Conservation (phyloP, 2,888 invertebrate genomes). For the Erynnis tages region DNA sequence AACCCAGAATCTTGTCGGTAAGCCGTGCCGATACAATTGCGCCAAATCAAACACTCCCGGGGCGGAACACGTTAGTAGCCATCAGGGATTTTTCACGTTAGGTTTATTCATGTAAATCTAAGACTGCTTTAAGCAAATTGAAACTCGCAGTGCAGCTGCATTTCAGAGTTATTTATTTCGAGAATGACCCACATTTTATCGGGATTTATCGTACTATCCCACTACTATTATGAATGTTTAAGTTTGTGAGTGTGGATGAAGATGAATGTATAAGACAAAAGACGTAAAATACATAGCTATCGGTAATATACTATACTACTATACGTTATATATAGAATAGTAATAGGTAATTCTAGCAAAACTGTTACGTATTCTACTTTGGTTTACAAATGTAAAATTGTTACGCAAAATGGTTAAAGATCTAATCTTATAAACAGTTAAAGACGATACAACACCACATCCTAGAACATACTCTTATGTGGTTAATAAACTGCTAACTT, state of each 20-base stretch:
- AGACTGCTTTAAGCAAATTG: constrained; percentile 36
- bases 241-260: no score
- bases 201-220: no score
- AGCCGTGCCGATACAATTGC: constrained; percentile 53
- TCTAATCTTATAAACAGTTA: no score
- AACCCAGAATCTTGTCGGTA: constrained; percentile 38
- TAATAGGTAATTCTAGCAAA: no score
- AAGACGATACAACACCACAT: background rate
- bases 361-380: no score
- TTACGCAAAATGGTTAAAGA: no score
- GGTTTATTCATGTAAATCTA: constrained; percentile 36
- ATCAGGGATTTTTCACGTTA: constrained; percentile 55
- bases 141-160: constrained; percentile 30
- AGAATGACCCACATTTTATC: constrained; percentile 17
- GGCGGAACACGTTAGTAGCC: constrained; percentile 41
- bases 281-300: no score
- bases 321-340: background rate
- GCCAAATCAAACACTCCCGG: constrained; percentile 69
- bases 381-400: no score
- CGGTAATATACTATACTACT: no score
- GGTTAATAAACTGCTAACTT: constrained; percentile 7
- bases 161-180: constrained; percentile 27
- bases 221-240: no score
- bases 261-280: no score
- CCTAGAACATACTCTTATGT: background rate